These are phyloP conservation scores for Anthoptus insignis DNA, from an alignment of 2,888 invertebrate genomes.

Conservation along the genomic window DNA sequence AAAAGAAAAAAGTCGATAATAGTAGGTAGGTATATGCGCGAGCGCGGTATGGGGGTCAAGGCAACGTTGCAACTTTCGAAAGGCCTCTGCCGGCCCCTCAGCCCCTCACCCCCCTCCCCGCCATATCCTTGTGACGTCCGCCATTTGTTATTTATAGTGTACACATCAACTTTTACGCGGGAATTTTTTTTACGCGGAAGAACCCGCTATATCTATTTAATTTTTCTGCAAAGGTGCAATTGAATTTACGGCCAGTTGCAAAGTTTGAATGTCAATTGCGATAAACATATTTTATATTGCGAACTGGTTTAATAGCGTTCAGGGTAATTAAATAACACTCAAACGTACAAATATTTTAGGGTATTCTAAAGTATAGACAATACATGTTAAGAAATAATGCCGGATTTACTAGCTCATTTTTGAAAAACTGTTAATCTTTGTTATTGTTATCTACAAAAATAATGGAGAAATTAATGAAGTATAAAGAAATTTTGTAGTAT, in stretches of 20 bases:
- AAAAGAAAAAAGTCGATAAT: conserved; percentile 50
- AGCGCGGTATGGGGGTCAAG: conserved; percentile 74
- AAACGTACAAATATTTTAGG: too few relatives aligned
- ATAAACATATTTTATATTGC: conserved; percentile 29
- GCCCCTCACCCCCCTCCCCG: conserved; percentile 40
- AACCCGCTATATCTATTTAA: conserved; percentile 46
- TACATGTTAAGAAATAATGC: too few relatives aligned
- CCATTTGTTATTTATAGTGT: conserved; percentile 54
- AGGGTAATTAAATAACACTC: too few relatives aligned
- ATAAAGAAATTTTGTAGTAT: too few relatives aligned
- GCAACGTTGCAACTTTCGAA: conserved; percentile 78
- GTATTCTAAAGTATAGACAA: too few relatives aligned
- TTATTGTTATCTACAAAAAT: too few relatives aligned
- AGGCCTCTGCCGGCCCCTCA: too few relatives aligned
- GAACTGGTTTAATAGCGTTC: neutral
- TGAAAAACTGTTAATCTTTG: too few relatives aligned
- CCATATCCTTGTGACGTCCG: conserved; percentile 46
- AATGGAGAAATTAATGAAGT: too few relatives aligned
- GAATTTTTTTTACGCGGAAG: conserved; percentile 53
- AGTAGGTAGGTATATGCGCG: conserved; percentile 57
- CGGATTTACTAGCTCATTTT: too few relatives aligned
- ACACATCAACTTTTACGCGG: too few relatives aligned
- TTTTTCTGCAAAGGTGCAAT: conserved; percentile 34
- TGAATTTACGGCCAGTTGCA: conserved; percentile 38
- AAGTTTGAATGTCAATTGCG: conserved; percentile 44